phyloP scores from a whole-genome alignment of 35 echinoderm and acorn worm species.

The Apostichopus californicus region DNA sequence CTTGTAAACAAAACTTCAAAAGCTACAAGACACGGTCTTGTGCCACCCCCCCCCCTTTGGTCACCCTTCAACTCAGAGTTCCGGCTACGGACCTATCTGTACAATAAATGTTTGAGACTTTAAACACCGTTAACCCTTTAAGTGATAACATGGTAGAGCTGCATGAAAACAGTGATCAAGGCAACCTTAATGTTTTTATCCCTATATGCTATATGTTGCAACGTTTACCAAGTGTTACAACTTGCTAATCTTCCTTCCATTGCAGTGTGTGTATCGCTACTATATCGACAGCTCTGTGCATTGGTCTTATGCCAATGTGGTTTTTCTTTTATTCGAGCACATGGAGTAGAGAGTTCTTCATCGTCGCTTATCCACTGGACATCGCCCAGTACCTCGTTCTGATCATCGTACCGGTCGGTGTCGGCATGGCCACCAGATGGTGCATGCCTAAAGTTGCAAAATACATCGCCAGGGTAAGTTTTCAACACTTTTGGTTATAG shows the following conservation, averaged over 20 bases:
- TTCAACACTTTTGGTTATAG: no score
- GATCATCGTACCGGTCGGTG: constrained; percentile 45
- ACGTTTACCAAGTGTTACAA: neutral
- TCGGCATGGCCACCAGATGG: constrained; percentile 46
- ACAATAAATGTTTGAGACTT: no score
- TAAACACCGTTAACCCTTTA: no score
- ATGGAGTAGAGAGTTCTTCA: constrained; percentile 52
- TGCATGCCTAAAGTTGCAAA: constrained; percentile 48
- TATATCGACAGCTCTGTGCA: constrained; percentile 57
- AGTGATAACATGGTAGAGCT: no score
- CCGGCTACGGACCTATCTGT: no score
- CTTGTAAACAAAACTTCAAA: no score
- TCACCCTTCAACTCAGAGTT: no score
- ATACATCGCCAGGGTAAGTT: constrained; percentile 30
- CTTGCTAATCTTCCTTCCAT: neutral
- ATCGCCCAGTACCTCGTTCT: constrained; percentile 16
- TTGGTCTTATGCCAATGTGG: constrained; percentile 66
- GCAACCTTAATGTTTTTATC: no score
- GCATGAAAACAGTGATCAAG: no score
- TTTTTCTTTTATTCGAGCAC: constrained; percentile 66
- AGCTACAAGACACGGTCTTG: no score
- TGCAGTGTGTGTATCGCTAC: constrained; percentile 59
- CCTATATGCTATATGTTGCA: no score
- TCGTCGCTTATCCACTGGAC: constrained; percentile 50
- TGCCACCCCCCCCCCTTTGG: no score